These are phyloP conservation scores for Manduca sexta DNA, from an alignment of 1,140 invertebrate genomes.

Conservation along the genomic window DNA sequence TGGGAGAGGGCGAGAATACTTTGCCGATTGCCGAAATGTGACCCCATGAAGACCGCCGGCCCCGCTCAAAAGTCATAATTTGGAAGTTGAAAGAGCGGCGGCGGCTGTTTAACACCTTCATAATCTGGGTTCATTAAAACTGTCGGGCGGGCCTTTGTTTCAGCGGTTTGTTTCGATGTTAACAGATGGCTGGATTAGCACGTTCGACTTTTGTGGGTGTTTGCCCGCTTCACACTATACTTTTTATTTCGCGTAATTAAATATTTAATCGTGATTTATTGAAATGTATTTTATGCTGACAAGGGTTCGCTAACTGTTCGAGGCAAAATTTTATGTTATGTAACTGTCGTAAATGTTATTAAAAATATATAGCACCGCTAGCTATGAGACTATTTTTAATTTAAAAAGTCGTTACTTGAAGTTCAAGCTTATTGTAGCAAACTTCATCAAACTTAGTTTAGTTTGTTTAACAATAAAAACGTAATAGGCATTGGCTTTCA, in stretches of 20 bases:
- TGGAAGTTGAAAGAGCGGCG: slow-evolving; percentile 66
- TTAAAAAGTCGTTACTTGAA: no score
- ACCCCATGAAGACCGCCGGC: slow-evolving; percentile 55
- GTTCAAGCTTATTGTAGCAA: no score
- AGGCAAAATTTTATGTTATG: no score
- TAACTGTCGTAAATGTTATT: no score
- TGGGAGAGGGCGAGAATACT: slow-evolving; percentile 40
- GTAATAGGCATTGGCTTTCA: no score
- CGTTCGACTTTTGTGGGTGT: slow-evolving; percentile 40
- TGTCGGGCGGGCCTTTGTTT: slow-evolving; percentile 64
- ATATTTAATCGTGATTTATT: background rate
- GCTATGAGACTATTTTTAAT: no score
- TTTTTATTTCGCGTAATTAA: background rate
- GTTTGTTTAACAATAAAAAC: no score
- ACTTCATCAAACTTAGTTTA: no score
- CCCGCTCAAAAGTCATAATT: slow-evolving; percentile 62
- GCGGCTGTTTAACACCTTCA: slow-evolving; percentile 68
- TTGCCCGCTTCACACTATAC: slow-evolving; percentile 15
- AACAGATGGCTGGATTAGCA: slow-evolving; percentile 66
- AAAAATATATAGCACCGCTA: no score
- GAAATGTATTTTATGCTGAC: background rate
- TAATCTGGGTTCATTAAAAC: slow-evolving; percentile 70
- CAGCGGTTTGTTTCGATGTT: slow-evolving; percentile 57
- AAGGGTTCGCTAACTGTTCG: no score
- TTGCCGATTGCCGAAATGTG: slow-evolving; percentile 68